Evolutionary conservation across 2,113 vertebrate genomes (phyloP), one percentile per base, ranked within the genome.

Genomic region (Strix uralensis): DNA sequence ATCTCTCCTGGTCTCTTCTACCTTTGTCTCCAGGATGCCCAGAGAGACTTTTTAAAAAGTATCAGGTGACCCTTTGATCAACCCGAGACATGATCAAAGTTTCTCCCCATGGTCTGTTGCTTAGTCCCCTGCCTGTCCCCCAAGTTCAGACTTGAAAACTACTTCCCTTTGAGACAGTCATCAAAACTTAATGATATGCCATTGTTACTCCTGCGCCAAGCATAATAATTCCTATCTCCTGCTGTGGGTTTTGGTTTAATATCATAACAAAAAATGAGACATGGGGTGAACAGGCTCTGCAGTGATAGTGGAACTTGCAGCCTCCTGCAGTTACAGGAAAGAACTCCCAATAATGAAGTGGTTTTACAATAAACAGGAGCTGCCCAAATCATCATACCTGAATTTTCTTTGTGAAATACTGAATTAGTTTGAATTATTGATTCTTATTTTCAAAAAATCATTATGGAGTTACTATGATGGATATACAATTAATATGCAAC

Each of bases 1-100:
- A 17, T 75, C 40, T 84, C 47, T 51, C 10, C 15, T 21, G 4
- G 25, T 74, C 32, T 87, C 14, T 67, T 85, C 67, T 79, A 34
- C 62, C 42, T 96, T 85, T 95, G 66, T 93, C 84, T 86, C 34
- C 62, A 66, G 59, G 79, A 82, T 94, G 58, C 44, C 87, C 81
- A 80, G 54, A 58, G 81, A 75, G 49, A 27, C 87, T 82, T 95
- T 78, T 85, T 8, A 22, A 91, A 73, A 90, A 61, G 66, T 87
- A 85, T 96, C 54, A 1, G 78, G 62, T 95, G 81, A 75, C 78
- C 66, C 84, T 97, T 96, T 96, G 96, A 96, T 97, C 94, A 81
- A 66, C 92, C 66, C 69, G 90, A 96, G 87, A 90, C 71, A 25
- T 19, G 84, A 93, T 94, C 84, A 70, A 38, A 96, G 92, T 93